These are phyloP conservation scores for Psilanteris sp. DNA, from an alignment of 1,140 invertebrate genomes.

Conservation along the genomic window DNA sequence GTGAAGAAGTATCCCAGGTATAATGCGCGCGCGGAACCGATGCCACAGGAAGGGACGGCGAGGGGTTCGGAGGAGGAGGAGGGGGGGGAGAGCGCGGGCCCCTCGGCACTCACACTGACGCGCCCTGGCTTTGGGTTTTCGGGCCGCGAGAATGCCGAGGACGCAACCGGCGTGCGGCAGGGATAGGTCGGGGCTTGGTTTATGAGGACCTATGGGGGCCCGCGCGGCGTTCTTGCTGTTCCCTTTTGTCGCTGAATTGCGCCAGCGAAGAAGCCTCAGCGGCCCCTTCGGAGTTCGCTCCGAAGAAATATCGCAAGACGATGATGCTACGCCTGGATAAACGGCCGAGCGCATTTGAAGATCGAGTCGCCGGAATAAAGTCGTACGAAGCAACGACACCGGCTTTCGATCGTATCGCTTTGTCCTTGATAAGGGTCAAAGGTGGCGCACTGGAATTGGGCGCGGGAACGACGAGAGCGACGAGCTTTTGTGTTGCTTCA, in stretches of 20 bases:
- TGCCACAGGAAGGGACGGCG: neutral
- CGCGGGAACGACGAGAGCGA: too few relatives aligned
- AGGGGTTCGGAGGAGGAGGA: neutral
- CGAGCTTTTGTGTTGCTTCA: too few relatives aligned
- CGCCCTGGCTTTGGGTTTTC: constrained; percentile 47
- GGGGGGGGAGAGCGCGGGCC: constrained; percentile 1
- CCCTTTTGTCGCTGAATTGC: constrained; percentile 59
- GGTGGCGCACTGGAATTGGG: neutral
- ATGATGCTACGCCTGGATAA: constrained; percentile 62
- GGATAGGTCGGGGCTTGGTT: constrained; percentile 61
- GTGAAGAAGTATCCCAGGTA: constrained; percentile 31
- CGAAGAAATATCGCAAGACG: constrained; percentile 59
- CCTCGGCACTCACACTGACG: constrained; percentile 44
- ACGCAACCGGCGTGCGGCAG: constrained; percentile 48
- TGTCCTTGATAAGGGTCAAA: constrained; percentile 25
- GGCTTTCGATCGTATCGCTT: constrained; percentile 38
- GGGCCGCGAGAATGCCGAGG: constrained; percentile 60
- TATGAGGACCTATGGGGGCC: constrained; percentile 57
- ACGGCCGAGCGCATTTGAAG: constrained; percentile 53
- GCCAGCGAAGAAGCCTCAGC: constrained; percentile 18
- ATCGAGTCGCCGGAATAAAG: constrained; percentile 57
- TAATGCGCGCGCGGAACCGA: constrained; percentile 8
- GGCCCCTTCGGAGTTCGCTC: constrained; percentile 59
- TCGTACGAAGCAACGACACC: constrained; percentile 55
- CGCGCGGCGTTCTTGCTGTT: constrained; percentile 49